Conservation (phyloP, 2,113 vertebrate species). For the Pterocles gutturalis region DNA sequence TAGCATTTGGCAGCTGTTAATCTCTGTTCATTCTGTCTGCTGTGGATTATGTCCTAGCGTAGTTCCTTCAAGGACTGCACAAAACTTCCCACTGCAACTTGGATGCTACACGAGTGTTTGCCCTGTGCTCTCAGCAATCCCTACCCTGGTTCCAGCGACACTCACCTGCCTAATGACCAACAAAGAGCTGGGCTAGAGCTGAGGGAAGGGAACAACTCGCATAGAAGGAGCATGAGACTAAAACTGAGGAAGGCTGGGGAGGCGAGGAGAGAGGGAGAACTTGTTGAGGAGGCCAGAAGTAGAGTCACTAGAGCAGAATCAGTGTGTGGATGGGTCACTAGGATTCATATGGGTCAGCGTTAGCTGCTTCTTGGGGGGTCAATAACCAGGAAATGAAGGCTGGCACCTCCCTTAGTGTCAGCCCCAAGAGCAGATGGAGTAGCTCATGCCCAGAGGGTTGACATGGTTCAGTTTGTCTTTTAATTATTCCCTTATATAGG, state of each 20-base stretch:
- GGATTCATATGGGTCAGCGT: fast-evolving
- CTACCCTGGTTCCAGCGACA: not conserved
- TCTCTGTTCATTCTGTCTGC: not conserved
- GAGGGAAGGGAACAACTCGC: not conserved
- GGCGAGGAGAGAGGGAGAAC: not conserved
- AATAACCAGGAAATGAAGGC: not conserved
- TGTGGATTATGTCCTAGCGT: not conserved
- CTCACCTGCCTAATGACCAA: not conserved
- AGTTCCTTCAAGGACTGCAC: not conserved
- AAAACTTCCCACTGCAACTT: not conserved
- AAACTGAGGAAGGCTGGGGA: not conserved
- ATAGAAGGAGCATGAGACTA: not conserved
- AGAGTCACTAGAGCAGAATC: not conserved
- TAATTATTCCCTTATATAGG: not conserved
- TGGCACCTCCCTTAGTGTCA: not conserved
- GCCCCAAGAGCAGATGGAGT: not conserved
- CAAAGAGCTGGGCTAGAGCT: not conserved
- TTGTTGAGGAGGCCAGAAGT: not conserved
- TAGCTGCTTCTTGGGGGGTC: not conserved
- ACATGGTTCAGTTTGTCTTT: not conserved
- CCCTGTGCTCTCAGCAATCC: not conserved
- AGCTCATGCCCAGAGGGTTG: not conserved
- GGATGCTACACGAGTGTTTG: not conserved
- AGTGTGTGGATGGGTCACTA: not conserved
- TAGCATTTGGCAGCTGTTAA: not conserved